Evolutionary conservation across 2,888 invertebrate genomes (phyloP), one percentile per base, ranked within the genome.

Genomic region (Gortyna flavago): DNA sequence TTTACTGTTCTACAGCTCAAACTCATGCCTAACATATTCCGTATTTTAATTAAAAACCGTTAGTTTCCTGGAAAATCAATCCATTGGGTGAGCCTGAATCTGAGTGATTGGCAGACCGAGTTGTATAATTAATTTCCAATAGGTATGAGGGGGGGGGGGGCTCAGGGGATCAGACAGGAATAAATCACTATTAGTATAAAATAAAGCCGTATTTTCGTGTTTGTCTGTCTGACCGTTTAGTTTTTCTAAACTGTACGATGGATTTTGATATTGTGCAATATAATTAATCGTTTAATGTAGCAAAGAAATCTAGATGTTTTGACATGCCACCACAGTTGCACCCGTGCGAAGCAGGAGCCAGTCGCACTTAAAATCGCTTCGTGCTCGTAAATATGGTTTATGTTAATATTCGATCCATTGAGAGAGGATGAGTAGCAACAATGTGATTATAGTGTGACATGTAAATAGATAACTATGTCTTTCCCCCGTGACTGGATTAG

Each of bases 401-500:
- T n/a, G n/a, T 62, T 62, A 18, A 44, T 65, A 73, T 74, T 59
- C 5, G 25, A 35, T 64, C 16, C 68, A 59, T 38, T 44, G 59
- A 21, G 35, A 32, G 11, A 65, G 29, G 57, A 41, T 59, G 51
- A 74, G 59, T 44, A 54, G 32, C 9, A 32, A 69, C 62, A 80
- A 73, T 59, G 25, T 13, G 8, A 54, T 62, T 29, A 29, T 21
- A 51, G 64, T 54, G 35, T 13, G 32, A 61, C 35, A 41, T 54
- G 41, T 68, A 61, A 51, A 57, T 41, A 51, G 57, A 65, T n/a
- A 59, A 41, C 38, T 16, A 32, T 38, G 32, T 72, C 1, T 72
- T 61, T 82, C 64, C 78, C 61, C 7, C 44, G 78, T 35, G 81
- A 67, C 61, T 78, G 65, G 72, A 78, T 78, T 66, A 73, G 51